phyloP scores from a whole-genome alignment of 2,888 invertebrate species.

The Agonopterix heracliana region DNA sequence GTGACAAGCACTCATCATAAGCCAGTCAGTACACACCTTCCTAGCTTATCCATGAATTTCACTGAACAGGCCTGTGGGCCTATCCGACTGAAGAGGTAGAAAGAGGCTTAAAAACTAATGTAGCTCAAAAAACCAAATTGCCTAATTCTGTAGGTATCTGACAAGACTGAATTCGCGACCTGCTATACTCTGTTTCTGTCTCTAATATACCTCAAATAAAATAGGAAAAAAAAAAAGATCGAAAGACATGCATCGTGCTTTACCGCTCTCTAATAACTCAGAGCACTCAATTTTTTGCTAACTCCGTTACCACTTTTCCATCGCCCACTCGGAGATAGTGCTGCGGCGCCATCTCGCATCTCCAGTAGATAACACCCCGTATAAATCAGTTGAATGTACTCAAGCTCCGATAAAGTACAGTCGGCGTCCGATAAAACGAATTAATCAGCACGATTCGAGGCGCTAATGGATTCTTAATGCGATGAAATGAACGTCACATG shows the following conservation, averaged over 20 bases:
- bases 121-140: too few species aligned
- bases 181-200: too few species aligned
- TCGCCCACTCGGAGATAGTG: constrained; percentile 7
- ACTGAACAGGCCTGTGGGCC: too few species aligned
- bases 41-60: too few species aligned
- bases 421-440: constrained; percentile 36
- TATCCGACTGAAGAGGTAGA: too few species aligned
- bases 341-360: constrained; percentile 16
- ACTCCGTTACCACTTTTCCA: not conserved
- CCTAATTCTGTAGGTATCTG: too few species aligned
- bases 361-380: constrained; percentile 29
- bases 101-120: too few species aligned
- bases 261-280: not conserved
- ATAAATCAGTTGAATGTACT: constrained; percentile 38
- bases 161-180: too few species aligned
- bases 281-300: not conserved
- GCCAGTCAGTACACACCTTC: too few species aligned
- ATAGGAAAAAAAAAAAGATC: too few species aligned
- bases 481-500: constrained; percentile 11
- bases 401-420: constrained; percentile 33
- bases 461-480: constrained; percentile 56
- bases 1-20: too few species aligned
- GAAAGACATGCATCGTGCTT: not conserved
- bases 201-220: too few species aligned
- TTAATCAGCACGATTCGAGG: constrained; percentile 42